Base-by-base conservation (phyloP, 2,797 vertebrate species). In the Enoplosus armatus region DNA sequence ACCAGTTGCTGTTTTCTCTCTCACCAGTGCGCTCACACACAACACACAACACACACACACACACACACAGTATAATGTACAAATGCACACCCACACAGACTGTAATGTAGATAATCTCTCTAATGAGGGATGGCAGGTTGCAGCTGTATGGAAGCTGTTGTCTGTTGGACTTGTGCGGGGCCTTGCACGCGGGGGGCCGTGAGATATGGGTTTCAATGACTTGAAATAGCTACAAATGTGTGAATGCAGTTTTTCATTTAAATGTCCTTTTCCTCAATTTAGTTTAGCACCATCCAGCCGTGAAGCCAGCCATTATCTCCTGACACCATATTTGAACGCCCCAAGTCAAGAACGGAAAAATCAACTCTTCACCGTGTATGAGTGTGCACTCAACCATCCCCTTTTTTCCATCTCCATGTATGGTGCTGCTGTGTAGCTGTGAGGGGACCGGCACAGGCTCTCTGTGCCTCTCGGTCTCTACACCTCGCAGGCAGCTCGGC, bases 401-500 rank as follows among this genome's bases (percentile, higher is more conserved):
- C 76, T 67, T 79, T 62, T 90, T 85, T 93, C 90, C 90, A 91
- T 93, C 80, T 87, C 93, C 93, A 90, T 93, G 90, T 94, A 92
- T 92, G 92, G 93, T 86, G 80, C 75, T 91, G 85, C 84, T 65
- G 87, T 69, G 68, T 55, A 66, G 87, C 91, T 72, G 79, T 1
- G 65, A 87, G 84, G 86, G 86, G 86, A 87, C 80, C 70, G 45
- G 63, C 59, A 39, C 15, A 63, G 71, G 54, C 69, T 85, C 24
- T 26, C 70, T 48, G 83, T 64, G 89, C 75, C 72, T 78, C 85
- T 71, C 7, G 16, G 63, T 84, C 72, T 79, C 69, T 83, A 78
- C 84, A 82, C 86, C 85, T 91, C 87, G 47, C 86, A 80, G 86
- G 82, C 87, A 88, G 83, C 81, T 82, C 66, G 10, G 50, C 72